A percentile compares a stretch with the other conserved stretches of the same genome.
Evolutionary conservation across 2,113 vertebrate genomes (phyloP).

Genomic region (Festucalex cinctus): DNA sequence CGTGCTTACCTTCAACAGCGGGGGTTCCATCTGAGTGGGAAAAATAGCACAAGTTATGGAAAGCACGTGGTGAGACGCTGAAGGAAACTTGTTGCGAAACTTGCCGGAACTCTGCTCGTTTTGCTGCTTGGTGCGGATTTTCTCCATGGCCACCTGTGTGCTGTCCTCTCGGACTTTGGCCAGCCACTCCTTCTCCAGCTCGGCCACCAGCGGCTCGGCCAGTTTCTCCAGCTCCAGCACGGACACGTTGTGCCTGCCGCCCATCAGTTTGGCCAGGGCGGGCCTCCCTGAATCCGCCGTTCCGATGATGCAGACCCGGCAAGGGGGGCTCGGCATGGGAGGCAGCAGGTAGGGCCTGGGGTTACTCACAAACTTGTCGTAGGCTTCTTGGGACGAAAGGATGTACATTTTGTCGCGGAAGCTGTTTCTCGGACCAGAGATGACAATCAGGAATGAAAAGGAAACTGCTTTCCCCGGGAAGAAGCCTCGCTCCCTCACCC

Average conservation of each 20-base stretch:
- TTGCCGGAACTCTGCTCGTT: conserved; percentile 32
- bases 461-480: too few species aligned
- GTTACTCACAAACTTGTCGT: conserved; percentile 78
- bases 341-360: conserved; percentile 85
- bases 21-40: conserved; percentile 19
- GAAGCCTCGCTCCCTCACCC: conserved; percentile 67
- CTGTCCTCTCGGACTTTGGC: conserved; percentile 65
- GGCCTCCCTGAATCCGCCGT: conserved; percentile 80
- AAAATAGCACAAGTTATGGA: conserved; percentile 8
- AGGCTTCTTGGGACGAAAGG: conserved; percentile 79
- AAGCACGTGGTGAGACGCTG: too few species aligned
- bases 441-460: too few species aligned
- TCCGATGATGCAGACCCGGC: conserved; percentile 83
- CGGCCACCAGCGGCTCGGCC: conserved; percentile 55
- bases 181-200: conserved; percentile 54
- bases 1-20: conserved; percentile 15
- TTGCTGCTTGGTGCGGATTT: conserved; percentile 60
- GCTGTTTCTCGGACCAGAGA: conserved; percentile 58
- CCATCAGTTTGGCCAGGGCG: conserved; percentile 77
- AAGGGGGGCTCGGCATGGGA: conserved; percentile 85
- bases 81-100: conserved; percentile 5
- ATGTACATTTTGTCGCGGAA: conserved; percentile 91
- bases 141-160: conserved; percentile 66
- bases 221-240: conserved; percentile 78
- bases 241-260: conserved; percentile 74